Conservation (phyloP, 2,888 invertebrate genomes). For the Drosophila lacicola region DNA sequence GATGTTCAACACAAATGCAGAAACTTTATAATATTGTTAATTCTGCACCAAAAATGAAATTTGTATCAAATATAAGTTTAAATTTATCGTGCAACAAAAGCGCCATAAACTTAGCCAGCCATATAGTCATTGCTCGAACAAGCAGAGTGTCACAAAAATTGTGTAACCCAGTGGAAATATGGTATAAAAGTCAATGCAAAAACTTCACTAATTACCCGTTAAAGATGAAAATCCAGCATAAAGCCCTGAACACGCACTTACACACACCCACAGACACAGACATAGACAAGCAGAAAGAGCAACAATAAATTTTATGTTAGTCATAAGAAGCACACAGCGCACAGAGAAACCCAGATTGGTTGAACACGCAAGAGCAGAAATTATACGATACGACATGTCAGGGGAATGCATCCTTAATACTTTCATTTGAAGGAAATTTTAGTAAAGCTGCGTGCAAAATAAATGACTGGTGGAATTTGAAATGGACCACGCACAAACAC, state of each 20-base stretch:
- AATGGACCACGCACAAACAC: slow-evolving; percentile 27
- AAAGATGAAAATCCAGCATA: slow-evolving; percentile 45
- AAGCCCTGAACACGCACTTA: slow-evolving; percentile 18
- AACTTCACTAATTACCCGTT: slow-evolving; percentile 71
- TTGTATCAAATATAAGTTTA: slow-evolving; percentile 3
- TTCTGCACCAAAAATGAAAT: neutral
- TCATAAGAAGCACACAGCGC: slow-evolving; percentile 30
- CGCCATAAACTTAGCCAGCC: slow-evolving; percentile 10
- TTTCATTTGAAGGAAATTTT: slow-evolving; percentile 34
- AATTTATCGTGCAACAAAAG: slow-evolving; percentile 4
- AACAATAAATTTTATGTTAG: slow-evolving; percentile 61
- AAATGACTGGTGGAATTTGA: slow-evolving; percentile 49
- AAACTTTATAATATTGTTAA: slow-evolving; percentile 14
- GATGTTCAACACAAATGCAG: neutral
- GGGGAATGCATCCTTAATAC: slow-evolving; percentile 37
- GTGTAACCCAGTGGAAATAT: slow-evolving; percentile 5
- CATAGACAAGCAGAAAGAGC: neutral
- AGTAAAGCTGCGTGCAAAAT: slow-evolving; percentile 41
- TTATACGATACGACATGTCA: slow-evolving; percentile 34
- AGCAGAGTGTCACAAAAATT: slow-evolving; percentile 6
- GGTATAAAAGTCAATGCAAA: slow-evolving; percentile 36
- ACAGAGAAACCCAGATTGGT: slow-evolving; percentile 22
- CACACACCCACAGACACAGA: neutral
- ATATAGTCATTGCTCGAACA: neutral
- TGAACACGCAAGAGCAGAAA: slow-evolving; percentile 33